These are phyloP conservation scores for Scolopax bukidnonensis DNA, from an alignment of 2,797 vertebrate genomes.

Conservation along the genomic window DNA sequence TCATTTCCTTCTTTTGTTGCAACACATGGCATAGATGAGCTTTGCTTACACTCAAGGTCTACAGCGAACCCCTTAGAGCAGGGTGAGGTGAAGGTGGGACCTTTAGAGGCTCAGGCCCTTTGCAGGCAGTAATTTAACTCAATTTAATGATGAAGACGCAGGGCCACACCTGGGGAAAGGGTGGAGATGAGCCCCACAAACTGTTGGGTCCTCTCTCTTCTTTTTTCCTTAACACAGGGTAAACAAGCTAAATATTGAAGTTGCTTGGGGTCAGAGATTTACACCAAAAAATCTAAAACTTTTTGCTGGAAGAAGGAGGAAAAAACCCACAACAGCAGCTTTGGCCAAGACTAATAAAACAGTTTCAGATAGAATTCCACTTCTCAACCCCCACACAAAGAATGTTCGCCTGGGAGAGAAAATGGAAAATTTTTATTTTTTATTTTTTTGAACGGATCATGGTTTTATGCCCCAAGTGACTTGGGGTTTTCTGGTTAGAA, in stretches of 20 bases:
- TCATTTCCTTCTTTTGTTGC: neutral
- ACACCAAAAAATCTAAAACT: neutral
- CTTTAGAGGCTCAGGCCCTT: neutral
- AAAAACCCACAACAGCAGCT: neutral
- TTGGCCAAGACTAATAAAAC: neutral
- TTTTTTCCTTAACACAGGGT: neutral
- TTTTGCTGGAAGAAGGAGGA: neutral
- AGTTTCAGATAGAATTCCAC: neutral
- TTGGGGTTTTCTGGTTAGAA: neutral
- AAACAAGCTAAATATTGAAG: neutral
- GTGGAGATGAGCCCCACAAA: accelerated
- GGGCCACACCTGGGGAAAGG: no score
- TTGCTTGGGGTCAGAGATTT: neutral
- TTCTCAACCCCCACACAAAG: accelerated
- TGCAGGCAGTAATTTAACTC: neutral
- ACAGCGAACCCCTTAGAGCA: neutral
- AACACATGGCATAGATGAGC: neutral
- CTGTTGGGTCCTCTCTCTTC: neutral
- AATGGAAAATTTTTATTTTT: neutral
- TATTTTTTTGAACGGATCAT: neutral
- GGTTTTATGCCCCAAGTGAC: neutral
- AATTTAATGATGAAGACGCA: neutral
- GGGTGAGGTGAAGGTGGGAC: accelerated
- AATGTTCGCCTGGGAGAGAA: neutral
- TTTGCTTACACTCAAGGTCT: neutral